Base-by-base conservation (phyloP, 2,888 invertebrate genomes). In the Apodemia duryi region DNA sequence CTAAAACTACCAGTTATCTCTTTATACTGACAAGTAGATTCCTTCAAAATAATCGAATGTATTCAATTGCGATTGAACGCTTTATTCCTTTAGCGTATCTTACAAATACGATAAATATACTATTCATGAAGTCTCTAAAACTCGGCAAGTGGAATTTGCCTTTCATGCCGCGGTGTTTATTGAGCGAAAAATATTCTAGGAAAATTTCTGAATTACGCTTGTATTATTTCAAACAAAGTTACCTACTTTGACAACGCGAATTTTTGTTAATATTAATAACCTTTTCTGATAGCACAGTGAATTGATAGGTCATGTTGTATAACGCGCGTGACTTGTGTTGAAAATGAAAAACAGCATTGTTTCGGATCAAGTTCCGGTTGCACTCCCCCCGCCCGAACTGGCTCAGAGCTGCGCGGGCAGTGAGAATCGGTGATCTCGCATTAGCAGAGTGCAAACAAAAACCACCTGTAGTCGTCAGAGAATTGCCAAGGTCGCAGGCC, bases 401-500 rank as follows among this genome's bases (percentile, higher is more conserved):
- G 74, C 71, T 73, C 74, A 68, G 73, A 71, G 41, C 72, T 71
- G 75, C 73, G 78, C 77, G 77, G 75, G 74, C 41, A 41, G 41
- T 75, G 74, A 81, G 81, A 81, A 80, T 83, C 76, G 72, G 76
- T 79, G 80, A 82, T 86, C 82, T 83, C 79, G 80, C 81, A 73
- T 75, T 74, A 38, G 38, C 38, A 38, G 38, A 77, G 74, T 75
- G 75, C 86, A 86, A 88, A 89, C 85, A 90, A 91, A 88, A 90
- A 88, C 88, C 90, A 91, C 91, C 90, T 91, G 91, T 89, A 90
- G 38, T 38, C 38, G 86, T 85, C 85, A 85, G 87, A 78, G 85
- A 88, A 84, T 85, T 78, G 83, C 81, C 91, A 91, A 90, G 90
- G 89, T 86, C 88, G 83, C 84, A 85, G 84, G 86, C 86, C 88